Evolutionary conservation across 2,113 vertebrate species (phyloP).

Genomic region (Hippocampus comes): DNA sequence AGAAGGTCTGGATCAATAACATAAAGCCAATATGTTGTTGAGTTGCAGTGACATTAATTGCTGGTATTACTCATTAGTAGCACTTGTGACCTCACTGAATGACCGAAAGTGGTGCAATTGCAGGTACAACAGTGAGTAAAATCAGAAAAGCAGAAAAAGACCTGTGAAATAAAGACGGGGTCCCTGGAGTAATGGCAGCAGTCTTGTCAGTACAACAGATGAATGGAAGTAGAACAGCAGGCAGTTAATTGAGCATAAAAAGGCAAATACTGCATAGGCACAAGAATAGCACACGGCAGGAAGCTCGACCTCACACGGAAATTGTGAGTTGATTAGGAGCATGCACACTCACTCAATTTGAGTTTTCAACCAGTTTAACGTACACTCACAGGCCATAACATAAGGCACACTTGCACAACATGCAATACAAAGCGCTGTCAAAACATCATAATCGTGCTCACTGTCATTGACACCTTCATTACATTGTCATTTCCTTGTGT

Average conservation of each 20-base stretch:
- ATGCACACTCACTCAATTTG: background rate
- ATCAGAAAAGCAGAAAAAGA: conserved; percentile 28
- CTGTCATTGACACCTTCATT: background rate
- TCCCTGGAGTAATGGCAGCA: conserved; percentile 8
- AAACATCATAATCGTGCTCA: background rate
- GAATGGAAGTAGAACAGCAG: conserved; percentile 30
- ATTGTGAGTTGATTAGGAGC: background rate
- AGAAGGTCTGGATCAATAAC: conserved; percentile 39
- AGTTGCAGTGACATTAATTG: conserved; percentile 49
- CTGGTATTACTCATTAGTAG: conserved; percentile 24
- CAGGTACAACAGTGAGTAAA: conserved; percentile 23
- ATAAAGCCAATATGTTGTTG: conserved; percentile 14
- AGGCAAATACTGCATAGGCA: conserved; percentile 21
- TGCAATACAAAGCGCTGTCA: background rate
- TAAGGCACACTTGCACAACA: background rate
- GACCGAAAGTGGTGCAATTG: conserved; percentile 32
- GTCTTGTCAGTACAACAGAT: conserved; percentile 26
- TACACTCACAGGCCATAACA: background rate
- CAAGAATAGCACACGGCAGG: conserved; percentile 7
- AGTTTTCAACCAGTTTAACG: background rate
- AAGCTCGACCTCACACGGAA: background rate
- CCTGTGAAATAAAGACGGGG: conserved; percentile 28
- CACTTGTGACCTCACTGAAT: conserved; percentile 49
- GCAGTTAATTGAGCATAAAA: conserved; percentile 32
- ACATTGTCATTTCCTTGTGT: background rate